Evolutionary conservation across 1,140 invertebrate species (phyloP).

Genomic region (Pseudomyrmex gracilis): DNA sequence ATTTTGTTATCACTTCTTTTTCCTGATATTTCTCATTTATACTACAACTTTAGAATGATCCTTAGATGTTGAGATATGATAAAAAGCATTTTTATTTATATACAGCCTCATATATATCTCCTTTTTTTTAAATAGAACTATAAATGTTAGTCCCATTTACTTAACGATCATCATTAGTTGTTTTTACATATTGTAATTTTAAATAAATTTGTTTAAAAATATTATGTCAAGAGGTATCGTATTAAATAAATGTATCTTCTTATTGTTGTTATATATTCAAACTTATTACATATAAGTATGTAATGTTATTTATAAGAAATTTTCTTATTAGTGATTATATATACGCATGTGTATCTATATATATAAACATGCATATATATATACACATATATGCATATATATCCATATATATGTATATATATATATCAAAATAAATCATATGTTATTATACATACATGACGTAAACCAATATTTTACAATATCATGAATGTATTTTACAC

Average conservation of each 20-base stretch:
- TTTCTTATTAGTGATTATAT: background rate
- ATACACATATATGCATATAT: constrained; percentile 32
- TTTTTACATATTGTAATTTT: constrained; percentile 49
- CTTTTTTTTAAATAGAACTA: constrained; percentile 18
- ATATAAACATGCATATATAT: background rate
- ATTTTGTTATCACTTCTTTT: background rate
- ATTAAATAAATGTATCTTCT: constrained; percentile 42
- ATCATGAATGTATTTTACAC: constrained; percentile 68
- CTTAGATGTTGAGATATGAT: constrained; percentile 60
- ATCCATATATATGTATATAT: constrained; percentile 57
- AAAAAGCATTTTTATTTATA: constrained; percentile 75
- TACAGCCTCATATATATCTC: constrained; percentile 59
- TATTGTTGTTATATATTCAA: constrained; percentile 47
- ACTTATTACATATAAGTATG: constrained; percentile 14
- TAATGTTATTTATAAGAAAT: constrained; percentile 37
- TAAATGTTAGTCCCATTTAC: constrained; percentile 29
- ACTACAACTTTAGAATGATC: constrained; percentile 61
- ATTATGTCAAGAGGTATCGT: constrained; percentile 67
- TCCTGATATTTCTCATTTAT: constrained; percentile 42
- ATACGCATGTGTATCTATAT: too few species aligned
- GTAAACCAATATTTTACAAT: constrained; percentile 74
- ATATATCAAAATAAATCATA: background rate
- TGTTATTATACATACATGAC: constrained; percentile 48
- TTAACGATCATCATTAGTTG: constrained; percentile 18
- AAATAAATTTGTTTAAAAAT: constrained; percentile 72